Percentiles rank a stretch among this genome's conserved stretches.
Evolutionary conservation across 1,140 invertebrate species (phyloP).

Genomic region (Nymphalis io): DNA sequence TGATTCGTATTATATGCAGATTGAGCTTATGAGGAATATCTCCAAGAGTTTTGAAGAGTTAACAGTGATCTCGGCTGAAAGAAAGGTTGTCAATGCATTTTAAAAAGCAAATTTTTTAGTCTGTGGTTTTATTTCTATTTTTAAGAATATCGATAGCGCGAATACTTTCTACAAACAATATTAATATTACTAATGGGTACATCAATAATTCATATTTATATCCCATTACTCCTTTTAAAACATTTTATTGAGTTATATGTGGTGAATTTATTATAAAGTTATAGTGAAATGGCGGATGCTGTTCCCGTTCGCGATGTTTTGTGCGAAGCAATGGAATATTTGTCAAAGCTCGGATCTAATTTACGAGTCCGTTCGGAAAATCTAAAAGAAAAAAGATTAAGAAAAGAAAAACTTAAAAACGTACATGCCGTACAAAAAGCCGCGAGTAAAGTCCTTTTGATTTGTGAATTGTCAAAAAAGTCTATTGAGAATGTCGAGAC

Average conservation of each 20-base stretch:
- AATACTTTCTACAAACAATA: constrained; percentile 19
- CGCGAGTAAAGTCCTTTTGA: constrained; percentile 64
- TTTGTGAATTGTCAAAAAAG: constrained; percentile 74
- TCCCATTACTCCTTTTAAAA: neutral
- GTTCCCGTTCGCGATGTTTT: constrained; percentile 63
- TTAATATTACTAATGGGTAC: neutral
- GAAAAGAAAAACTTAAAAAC: constrained; percentile 63
- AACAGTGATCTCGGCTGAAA: constrained; percentile 10
- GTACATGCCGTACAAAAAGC: constrained; percentile 67
- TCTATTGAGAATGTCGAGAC: constrained; percentile 71
- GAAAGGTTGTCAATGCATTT: constrained; percentile 33
- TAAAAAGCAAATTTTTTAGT: constrained; percentile 45
- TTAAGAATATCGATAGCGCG: constrained; percentile 19
- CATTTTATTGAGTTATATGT: neutral
- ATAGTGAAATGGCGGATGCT: constrained; percentile 67
- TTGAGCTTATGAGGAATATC: constrained; percentile 6
- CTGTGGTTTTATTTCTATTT: constrained; percentile 45
- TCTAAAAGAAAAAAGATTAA: constrained; percentile 64
- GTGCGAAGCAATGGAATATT: constrained; percentile 70
- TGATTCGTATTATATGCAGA: constrained; percentile 2
- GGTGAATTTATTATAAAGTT: constrained; percentile 28
- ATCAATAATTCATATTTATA: neutral
- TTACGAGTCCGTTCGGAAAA: constrained; percentile 62
- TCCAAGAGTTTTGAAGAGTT: neutral
- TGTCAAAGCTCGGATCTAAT: constrained; percentile 70